These are phyloP conservation scores for Python bivittatus DNA, from an alignment of 2,113 vertebrate genomes.

Conservation along the genomic window DNA sequence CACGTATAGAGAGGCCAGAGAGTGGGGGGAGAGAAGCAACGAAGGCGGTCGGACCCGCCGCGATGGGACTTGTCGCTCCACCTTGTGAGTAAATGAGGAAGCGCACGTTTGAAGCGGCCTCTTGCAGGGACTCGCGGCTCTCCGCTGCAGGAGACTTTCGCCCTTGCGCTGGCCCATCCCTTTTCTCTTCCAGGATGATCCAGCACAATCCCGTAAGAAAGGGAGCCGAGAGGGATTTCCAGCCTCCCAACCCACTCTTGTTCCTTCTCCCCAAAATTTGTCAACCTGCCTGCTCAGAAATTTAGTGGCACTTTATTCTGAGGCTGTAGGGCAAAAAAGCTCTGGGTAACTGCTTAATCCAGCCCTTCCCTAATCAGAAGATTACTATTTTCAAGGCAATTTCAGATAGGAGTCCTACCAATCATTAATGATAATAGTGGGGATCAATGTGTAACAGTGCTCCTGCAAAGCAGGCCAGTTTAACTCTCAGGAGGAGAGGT, in stretches of 20 bases:
- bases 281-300: not conserved
- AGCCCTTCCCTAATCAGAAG: not conserved
- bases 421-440: not conserved
- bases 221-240: not conserved
- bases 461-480: not conserved
- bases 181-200: not conserved
- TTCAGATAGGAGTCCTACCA: not conserved
- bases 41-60: not conserved
- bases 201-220: not conserved
- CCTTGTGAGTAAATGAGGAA: conserved; percentile 28
- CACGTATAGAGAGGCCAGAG: not conserved
- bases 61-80: conserved; percentile 3
- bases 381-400: not conserved
- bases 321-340: not conserved
- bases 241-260: not conserved
- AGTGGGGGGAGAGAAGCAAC: not conserved
- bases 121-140: not conserved
- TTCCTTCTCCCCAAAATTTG: not conserved
- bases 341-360: not conserved
- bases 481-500: not conserved
- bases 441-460: not conserved
- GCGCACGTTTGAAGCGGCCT: not conserved
- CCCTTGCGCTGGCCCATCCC: not conserved
- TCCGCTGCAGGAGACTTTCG: not conserved
- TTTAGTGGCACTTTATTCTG: not conserved